Evolutionary conservation across 2,113 vertebrate genomes (phyloP).

Genomic region (Silurus meridionalis): DNA sequence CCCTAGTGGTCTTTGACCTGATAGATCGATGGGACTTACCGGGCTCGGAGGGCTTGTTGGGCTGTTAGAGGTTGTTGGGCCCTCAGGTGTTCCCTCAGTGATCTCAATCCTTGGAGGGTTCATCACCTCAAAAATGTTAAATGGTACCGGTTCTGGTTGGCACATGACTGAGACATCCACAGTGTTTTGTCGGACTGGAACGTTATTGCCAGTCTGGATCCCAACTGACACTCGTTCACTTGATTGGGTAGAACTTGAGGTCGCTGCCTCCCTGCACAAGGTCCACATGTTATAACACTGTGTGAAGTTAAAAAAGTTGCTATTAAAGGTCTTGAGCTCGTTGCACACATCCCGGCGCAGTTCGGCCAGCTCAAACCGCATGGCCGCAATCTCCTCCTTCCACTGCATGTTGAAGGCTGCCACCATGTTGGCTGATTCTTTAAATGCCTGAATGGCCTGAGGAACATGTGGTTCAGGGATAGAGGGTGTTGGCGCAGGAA

Average conservation of each 20-base stretch:
- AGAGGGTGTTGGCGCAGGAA: constrained; percentile 65
- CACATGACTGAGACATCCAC: constrained; percentile 78
- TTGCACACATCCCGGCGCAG: constrained; percentile 77
- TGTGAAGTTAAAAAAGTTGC: constrained; percentile 82
- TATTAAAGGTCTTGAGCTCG: constrained; percentile 80
- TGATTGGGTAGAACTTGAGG: constrained; percentile 63
- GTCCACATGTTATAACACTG: constrained; percentile 83
- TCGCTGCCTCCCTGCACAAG: constrained; percentile 71
- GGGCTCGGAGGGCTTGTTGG: constrained; percentile 67
- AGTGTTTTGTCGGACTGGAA: constrained; percentile 71
- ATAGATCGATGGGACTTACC: constrained; percentile 63
- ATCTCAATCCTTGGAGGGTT: constrained; percentile 75
- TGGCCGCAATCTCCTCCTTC: constrained; percentile 81
- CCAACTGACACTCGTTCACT: constrained; percentile 74
- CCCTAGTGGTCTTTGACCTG: constrained; percentile 61
- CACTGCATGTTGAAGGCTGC: constrained; percentile 81
- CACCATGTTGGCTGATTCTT: constrained; percentile 80
- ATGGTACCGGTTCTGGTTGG: constrained; percentile 73
- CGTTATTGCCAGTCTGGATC: constrained; percentile 74
- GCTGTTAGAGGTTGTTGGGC: constrained; percentile 50
- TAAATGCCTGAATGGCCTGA: constrained; percentile 79
- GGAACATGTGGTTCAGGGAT: constrained; percentile 72
- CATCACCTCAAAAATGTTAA: constrained; percentile 76
- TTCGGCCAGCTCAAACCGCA: constrained; percentile 79
- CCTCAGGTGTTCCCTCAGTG: constrained; percentile 74